Conservation (phyloP, 2,797 vertebrate genomes). For the Muscicapa comitata region DNA sequence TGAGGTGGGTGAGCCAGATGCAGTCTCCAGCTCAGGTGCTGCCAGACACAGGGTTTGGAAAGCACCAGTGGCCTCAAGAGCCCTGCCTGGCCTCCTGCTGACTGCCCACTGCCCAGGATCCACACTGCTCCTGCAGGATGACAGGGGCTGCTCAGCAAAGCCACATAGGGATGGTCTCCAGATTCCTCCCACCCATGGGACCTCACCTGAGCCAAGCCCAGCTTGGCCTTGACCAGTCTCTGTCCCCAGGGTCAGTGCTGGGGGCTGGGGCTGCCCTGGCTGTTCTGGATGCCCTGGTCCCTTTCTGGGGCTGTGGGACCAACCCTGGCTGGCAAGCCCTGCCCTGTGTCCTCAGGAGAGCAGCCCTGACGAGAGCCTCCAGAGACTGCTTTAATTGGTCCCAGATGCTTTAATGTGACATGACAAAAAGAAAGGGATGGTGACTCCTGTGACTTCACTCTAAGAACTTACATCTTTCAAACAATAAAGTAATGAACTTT, state of each 20-base stretch:
- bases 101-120: not conserved
- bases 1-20: not conserved
- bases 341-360: not conserved
- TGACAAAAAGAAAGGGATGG: not conserved
- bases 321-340: too few relatives aligned
- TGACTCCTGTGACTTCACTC: not conserved
- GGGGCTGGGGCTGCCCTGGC: fast-evolving
- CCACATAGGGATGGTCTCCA: not conserved
- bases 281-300: not conserved
- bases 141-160: not conserved
- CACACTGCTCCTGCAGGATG: fast-evolving
- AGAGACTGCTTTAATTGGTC: not conserved
- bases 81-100: not conserved
- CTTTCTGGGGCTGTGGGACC: not conserved
- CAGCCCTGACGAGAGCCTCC: not conserved
- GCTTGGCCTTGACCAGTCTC: not conserved
- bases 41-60: not conserved
- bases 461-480: not conserved
- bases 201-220: fast-evolving
- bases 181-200: too few relatives aligned
- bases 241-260: fast-evolving
- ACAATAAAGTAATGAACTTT: not conserved
- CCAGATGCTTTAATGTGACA: not conserved
- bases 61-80: not conserved
- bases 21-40: not conserved